These are phyloP conservation scores for Gasteruption jaculator DNA, from an alignment of 2,888 invertebrate genomes.

Conservation along the genomic window DNA sequence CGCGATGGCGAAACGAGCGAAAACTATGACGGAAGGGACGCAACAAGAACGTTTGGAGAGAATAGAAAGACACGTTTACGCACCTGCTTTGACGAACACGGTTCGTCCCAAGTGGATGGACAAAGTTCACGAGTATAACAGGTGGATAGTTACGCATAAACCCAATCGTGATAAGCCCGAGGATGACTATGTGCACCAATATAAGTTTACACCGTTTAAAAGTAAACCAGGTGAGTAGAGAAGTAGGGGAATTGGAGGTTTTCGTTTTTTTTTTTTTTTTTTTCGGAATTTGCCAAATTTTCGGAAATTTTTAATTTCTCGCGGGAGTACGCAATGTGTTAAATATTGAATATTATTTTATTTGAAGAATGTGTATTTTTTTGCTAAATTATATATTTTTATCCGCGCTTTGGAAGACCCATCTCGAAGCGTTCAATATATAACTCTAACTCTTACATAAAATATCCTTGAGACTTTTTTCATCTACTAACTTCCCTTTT, in stretches of 20 bases:
- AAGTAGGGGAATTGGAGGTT: slow-evolving; percentile 5
- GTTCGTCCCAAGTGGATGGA: slow-evolving; percentile 44
- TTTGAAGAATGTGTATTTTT: slow-evolving; percentile 1
- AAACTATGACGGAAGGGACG: slow-evolving; percentile 51
- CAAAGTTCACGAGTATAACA: slow-evolving; percentile 31
- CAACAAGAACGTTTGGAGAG: slow-evolving; percentile 55
- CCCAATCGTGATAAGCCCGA: slow-evolving; percentile 36
- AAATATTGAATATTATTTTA: slow-evolving; percentile 1
- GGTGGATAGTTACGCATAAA: slow-evolving; percentile 44
- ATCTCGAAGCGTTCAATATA: too few relatives aligned
- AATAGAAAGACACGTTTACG: slow-evolving; percentile 53
- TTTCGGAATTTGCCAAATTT: slow-evolving; percentile 1
- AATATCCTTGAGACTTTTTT: too few relatives aligned
- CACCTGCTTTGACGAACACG: slow-evolving; percentile 45
- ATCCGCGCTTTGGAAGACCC: too few relatives aligned
- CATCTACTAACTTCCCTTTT: too few relatives aligned
- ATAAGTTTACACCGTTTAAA: slow-evolving; percentile 37
- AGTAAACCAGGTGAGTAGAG: slow-evolving; percentile 41
- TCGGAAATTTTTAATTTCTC: slow-evolving; percentile 5
- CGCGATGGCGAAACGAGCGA: slow-evolving; percentile 53
- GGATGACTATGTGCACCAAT: slow-evolving; percentile 38
- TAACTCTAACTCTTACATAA: too few relatives aligned
- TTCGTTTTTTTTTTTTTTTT: slow-evolving; percentile 17
- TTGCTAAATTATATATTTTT: too few relatives aligned
- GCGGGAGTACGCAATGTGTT: neutral